A percentile compares a stretch with the other conserved stretches of the same genome.
Conservation (phyloP, 2,113 vertebrate species). For the Oreotrochilus melanogaster region DNA sequence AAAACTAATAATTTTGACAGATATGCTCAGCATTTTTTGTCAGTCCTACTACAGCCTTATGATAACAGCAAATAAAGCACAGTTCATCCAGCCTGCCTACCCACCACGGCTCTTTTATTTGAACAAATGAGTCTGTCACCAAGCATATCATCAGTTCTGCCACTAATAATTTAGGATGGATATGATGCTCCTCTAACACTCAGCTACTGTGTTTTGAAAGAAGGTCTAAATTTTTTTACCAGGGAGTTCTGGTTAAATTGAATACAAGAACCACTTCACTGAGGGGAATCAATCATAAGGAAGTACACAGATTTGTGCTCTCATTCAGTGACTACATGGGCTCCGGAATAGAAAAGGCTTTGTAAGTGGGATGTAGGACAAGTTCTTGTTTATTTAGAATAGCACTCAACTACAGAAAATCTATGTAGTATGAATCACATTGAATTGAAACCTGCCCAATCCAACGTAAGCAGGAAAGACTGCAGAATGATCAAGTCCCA, state of each 20-base stretch:
- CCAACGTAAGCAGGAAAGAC: fast-evolving
- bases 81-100: neutral
- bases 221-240: neutral
- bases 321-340: neutral
- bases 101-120: neutral
- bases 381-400: neutral
- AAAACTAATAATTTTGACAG: neutral
- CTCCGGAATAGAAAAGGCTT: neutral
- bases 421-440: fast-evolving
- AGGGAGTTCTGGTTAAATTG: neutral
- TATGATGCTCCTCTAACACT: neutral
- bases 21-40: neutral
- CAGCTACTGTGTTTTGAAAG: neutral
- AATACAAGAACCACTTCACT: neutral
- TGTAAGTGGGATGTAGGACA: neutral
- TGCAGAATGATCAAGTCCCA: neutral
- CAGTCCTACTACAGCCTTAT: neutral
- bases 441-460: neutral
- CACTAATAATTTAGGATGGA: neutral
- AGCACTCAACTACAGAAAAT: fast-evolving
- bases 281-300: neutral
- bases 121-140: neutral
- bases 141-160: neutral
- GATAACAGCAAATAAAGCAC: neutral
- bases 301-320: neutral